phyloP scores from a whole-genome alignment of 64 coral and sea anemone genomes.

The Stichodactyla helianthus region DNA sequence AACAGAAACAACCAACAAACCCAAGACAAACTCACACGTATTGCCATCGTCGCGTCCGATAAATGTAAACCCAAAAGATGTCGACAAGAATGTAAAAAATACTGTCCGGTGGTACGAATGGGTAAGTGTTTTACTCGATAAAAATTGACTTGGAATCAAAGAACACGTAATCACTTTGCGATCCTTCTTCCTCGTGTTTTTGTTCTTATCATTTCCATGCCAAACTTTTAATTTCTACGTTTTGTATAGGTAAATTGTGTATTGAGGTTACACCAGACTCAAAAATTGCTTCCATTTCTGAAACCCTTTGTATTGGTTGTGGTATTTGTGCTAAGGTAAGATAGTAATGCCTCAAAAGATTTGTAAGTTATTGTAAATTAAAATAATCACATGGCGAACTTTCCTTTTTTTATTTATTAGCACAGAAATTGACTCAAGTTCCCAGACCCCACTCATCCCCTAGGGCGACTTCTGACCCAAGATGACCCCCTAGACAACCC shows the following conservation, averaged over 20 bases:
- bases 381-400: background rate
- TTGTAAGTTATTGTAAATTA: background rate
- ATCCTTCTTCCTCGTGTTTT: background rate
- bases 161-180: constrained; percentile 33
- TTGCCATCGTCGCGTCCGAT: constrained; percentile 92
- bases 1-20: constrained; percentile 53
- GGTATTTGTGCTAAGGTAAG: constrained; percentile 97
- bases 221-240: background rate
- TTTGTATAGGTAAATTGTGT: constrained; percentile 88
- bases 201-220: background rate
- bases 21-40: constrained; percentile 92
- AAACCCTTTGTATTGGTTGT: constrained; percentile 97
- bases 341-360: background rate
- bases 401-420: background rate
- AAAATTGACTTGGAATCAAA: no score
- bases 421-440: background rate
- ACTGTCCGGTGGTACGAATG: constrained; percentile 92
- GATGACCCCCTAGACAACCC: no score
- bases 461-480: no score
- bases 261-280: constrained; percentile 63
- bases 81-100: constrained; percentile 89
- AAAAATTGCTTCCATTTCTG: constrained; percentile 85
- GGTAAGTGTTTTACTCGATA: constrained; percentile 36
- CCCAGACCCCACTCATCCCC: background rate
- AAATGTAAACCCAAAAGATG: constrained; percentile 97